Conservation (phyloP, 2,888 invertebrate species). For the Pachycephus smyrnensis region DNA sequence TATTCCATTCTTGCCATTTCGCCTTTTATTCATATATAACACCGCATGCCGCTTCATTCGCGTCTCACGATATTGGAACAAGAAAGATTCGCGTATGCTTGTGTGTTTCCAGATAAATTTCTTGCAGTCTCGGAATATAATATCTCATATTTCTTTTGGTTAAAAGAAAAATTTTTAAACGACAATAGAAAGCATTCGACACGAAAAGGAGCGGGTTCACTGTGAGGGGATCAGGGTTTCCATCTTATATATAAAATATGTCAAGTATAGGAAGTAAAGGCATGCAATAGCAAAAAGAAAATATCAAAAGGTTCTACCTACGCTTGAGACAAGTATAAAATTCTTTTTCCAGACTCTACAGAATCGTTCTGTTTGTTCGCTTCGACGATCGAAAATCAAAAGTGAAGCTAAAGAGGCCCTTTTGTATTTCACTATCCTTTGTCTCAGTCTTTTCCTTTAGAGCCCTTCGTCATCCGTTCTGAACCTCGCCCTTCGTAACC, state of each 20-base stretch:
- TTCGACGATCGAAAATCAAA: constrained; percentile 41
- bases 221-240: background rate
- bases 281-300: background rate
- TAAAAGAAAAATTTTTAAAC: background rate
- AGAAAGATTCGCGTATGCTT: background rate
- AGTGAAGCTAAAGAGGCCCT: constrained; percentile 32
- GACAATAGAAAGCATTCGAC: background rate
- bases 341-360: constrained; percentile 5
- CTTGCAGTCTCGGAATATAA: background rate
- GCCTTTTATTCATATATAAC: background rate
- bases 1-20: background rate
- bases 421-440: constrained; percentile 42
- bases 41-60: background rate
- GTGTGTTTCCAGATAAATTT: background rate
- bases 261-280: background rate
- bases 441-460: constrained; percentile 39
- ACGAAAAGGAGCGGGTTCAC: background rate
- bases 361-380: constrained; percentile 35
- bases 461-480: constrained; percentile 25
- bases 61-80: background rate
- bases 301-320: background rate
- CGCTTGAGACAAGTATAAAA: background rate
- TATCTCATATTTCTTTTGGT: background rate
- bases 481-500: constrained; percentile 24
- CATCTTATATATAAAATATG: background rate